A percentile compares a stretch with the other conserved stretches of the same genome.
Conservation (phyloP, 2,888 invertebrate species). For the Strigamia transsilvanica region DNA sequence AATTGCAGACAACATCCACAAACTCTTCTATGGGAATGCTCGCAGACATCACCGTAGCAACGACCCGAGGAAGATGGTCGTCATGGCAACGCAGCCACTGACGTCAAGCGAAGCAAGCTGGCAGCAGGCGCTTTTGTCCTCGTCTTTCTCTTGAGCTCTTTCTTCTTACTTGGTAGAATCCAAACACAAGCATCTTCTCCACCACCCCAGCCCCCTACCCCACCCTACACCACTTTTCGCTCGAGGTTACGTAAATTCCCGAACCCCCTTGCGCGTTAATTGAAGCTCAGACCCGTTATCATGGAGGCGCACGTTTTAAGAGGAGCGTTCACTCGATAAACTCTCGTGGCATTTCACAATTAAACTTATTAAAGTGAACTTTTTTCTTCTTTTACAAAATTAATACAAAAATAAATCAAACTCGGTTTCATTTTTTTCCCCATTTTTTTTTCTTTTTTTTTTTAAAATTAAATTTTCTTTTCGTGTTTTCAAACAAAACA, state of each 20-base stretch:
- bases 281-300: slow-evolving; percentile 34
- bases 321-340: slow-evolving; percentile 25
- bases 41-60: slow-evolving; percentile 42
- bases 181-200: slow-evolving; percentile 28
- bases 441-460: not conserved
- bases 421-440: not conserved
- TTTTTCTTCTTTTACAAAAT: not conserved
- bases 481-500: not conserved
- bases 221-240: slow-evolving; percentile 26
- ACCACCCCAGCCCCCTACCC: not conserved
- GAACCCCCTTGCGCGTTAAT: slow-evolving; percentile 44
- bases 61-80: slow-evolving; percentile 33
- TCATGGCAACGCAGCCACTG: slow-evolving; percentile 12
- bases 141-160: slow-evolving; percentile 50
- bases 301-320: slow-evolving; percentile 24
- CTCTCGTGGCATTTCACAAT: not conserved
- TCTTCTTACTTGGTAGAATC: slow-evolving; percentile 40
- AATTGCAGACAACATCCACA: slow-evolving; percentile 20
- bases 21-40: slow-evolving; percentile 27
- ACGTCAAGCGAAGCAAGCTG: slow-evolving; percentile 31
- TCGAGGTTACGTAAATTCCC: slow-evolving; percentile 11
- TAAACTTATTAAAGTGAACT: not conserved
- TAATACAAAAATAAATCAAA: not conserved
- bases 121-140: slow-evolving; percentile 50
- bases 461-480: no score